phyloP scores from a whole-genome alignment of 1,140 invertebrate genomes.

The Macrocentrus cingulum region DNA sequence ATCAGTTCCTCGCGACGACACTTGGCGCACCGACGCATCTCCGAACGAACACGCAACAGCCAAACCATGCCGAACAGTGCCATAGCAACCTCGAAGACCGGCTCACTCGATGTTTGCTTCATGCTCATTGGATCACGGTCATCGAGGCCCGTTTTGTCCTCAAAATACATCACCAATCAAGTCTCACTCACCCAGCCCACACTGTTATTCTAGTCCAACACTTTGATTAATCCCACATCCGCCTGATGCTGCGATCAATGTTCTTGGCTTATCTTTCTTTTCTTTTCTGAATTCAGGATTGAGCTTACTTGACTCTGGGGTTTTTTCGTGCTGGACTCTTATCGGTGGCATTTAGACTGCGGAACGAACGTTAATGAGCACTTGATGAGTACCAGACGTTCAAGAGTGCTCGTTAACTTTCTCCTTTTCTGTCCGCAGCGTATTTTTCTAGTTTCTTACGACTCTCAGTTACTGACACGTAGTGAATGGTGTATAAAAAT shows the following conservation, averaged over 20 bases:
- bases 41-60: constrained; percentile 74
- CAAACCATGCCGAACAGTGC: constrained; percentile 84
- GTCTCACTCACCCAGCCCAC: constrained; percentile 6
- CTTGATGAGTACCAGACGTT: constrained; percentile 20
- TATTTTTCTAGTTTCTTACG: not conserved
- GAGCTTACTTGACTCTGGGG: not conserved
- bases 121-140: constrained; percentile 52
- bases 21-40: constrained; percentile 71
- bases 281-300: too few species aligned
- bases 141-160: constrained; percentile 50
- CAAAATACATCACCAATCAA: constrained; percentile 50
- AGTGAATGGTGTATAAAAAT: constrained; percentile 13
- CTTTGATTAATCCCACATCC: not conserved
- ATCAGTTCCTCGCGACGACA: constrained; percentile 64
- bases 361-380: not conserved
- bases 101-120: constrained; percentile 49
- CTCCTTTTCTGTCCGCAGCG: not conserved
- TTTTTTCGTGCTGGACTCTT: constrained; percentile 10
- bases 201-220: not conserved
- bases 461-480: not conserved
- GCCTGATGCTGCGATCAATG: too few species aligned
- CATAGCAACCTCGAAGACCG: constrained; percentile 63
- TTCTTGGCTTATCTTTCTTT: too few species aligned
- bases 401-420: constrained; percentile 20
- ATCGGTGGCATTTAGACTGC: constrained; percentile 20